A percentile compares a stretch with the other conserved stretches of the same genome.
Evolutionary conservation across 2,113 vertebrate species (phyloP).

Genomic region (Nannobrachium achirus): DNA sequence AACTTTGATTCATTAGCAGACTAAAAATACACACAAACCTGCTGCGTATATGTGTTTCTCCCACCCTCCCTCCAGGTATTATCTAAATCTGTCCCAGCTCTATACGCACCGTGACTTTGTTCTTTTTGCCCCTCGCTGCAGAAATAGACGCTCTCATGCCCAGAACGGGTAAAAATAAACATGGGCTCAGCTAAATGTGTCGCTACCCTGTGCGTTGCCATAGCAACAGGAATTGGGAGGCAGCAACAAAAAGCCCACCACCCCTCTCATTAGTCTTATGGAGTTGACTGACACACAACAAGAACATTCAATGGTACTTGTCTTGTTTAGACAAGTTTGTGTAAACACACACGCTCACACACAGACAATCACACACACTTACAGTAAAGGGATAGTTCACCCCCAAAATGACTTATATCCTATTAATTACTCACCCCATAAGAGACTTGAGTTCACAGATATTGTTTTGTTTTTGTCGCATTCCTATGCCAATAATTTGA

Average conservation of each 20-base stretch:
- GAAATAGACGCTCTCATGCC: slow-evolving; percentile 55
- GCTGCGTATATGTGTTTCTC: neutral
- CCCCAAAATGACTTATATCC: too few species aligned
- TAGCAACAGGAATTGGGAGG: slow-evolving; percentile 51
- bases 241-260: slow-evolving; percentile 21
- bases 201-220: slow-evolving; percentile 57
- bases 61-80: neutral
- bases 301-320: too few species aligned
- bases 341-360: neutral
- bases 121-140: slow-evolving; percentile 38
- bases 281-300: neutral
- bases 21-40: too few species aligned
- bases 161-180: slow-evolving; percentile 64
- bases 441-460: too few species aligned
- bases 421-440: too few species aligned
- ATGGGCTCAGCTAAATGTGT: slow-evolving; percentile 56
- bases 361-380: neutral
- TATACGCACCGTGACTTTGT: slow-evolving; percentile 63
- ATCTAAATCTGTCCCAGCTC: slow-evolving; percentile 20
- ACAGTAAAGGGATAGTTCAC: too few species aligned
- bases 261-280: slow-evolving; percentile 37
- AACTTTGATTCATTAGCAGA: too few species aligned
- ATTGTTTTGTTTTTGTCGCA: too few species aligned
- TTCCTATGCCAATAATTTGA: too few species aligned
- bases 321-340: neutral